A percentile compares a stretch with the other conserved stretches of the same genome.
Conservation (phyloP, 2,888 invertebrate species). For the Amphipoea oculea region DNA sequence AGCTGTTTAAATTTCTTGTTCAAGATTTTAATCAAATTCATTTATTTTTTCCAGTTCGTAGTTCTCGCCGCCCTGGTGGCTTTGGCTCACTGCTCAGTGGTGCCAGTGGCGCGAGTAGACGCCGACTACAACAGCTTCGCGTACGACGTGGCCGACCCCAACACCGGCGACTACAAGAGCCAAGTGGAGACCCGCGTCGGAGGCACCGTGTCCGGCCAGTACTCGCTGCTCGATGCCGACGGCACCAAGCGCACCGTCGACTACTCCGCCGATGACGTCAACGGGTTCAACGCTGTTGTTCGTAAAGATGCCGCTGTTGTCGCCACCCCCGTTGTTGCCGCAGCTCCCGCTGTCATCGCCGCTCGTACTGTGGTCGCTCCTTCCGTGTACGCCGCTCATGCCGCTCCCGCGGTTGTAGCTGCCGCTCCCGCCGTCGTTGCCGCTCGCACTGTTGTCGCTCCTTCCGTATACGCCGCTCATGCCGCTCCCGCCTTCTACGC, state of each 20-base stretch:
- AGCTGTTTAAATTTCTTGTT: background rate
- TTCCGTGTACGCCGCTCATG: slow-evolving; percentile 59
- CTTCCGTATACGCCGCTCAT: slow-evolving; percentile 61
- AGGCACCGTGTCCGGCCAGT: slow-evolving; percentile 89
- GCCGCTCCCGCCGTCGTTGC: slow-evolving; percentile 48
- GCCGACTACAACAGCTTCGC: slow-evolving; percentile 84
- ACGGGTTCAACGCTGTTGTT: slow-evolving; percentile 90
- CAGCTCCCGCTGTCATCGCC: slow-evolving; percentile 58
- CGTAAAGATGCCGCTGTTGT: slow-evolving; percentile 85
- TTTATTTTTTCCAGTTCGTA: slow-evolving; percentile 77
- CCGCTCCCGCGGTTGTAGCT: slow-evolving; percentile 68
- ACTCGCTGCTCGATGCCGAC: slow-evolving; percentile 90
- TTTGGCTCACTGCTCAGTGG: slow-evolving; percentile 79
- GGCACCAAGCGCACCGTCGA: slow-evolving; percentile 90
- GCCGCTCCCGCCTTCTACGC: slow-evolving; percentile 53
- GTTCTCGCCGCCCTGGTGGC: slow-evolving; percentile 81
- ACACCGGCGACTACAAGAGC: slow-evolving; percentile 90
- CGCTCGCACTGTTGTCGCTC: slow-evolving; percentile 64
- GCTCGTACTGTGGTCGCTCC: slow-evolving; percentile 67
- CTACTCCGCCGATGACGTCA: slow-evolving; percentile 88
- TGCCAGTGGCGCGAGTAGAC: slow-evolving; percentile 79
- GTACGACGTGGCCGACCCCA: slow-evolving; percentile 89
- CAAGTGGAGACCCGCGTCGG: slow-evolving; percentile 89
- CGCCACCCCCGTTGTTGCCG: slow-evolving; percentile 78
- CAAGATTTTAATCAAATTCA: background rate